Conservation (phyloP, 23 tunicate species). For the Trididemnum nubilum region DNA sequence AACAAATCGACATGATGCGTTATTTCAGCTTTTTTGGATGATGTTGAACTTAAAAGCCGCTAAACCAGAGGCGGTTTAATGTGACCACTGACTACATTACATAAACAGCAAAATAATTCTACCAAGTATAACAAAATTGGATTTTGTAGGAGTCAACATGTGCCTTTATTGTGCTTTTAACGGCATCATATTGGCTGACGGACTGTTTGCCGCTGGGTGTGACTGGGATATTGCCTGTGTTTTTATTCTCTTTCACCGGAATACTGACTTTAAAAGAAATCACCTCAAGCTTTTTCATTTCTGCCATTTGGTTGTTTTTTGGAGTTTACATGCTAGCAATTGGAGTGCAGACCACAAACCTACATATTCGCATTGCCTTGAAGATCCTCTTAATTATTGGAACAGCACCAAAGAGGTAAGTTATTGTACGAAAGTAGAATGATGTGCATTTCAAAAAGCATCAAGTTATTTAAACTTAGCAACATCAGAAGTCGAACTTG, state of each 20-base stretch:
- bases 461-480: too few relatives aligned
- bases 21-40: too few relatives aligned
- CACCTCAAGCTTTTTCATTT: slow-evolving; percentile 22
- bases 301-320: slow-evolving; percentile 24
- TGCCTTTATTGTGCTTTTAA: slow-evolving; percentile 19
- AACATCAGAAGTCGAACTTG: too few relatives aligned
- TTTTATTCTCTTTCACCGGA: slow-evolving; percentile 11
- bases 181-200: slow-evolving; percentile 17
- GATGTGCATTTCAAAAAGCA: neutral
- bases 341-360: slow-evolving; percentile 36
- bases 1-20: too few relatives aligned
- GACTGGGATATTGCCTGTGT: slow-evolving; percentile 20
- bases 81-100: too few relatives aligned
- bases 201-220: slow-evolving; percentile 29
- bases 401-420: slow-evolving; percentile 31
- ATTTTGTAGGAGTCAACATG: slow-evolving; percentile 29
- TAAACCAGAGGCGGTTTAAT: too few relatives aligned
- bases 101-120: too few relatives aligned
- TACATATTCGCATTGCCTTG: slow-evolving; percentile 24
- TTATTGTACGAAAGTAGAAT: neutral
- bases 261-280: slow-evolving; percentile 13
- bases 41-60: too few relatives aligned
- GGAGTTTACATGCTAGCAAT: slow-evolving; percentile 25
- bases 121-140: too few relatives aligned
- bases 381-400: slow-evolving; percentile 27